Evolutionary conservation across 2,113 vertebrate genomes (phyloP).

Genomic region (Micronycteris hirsuta): DNA sequence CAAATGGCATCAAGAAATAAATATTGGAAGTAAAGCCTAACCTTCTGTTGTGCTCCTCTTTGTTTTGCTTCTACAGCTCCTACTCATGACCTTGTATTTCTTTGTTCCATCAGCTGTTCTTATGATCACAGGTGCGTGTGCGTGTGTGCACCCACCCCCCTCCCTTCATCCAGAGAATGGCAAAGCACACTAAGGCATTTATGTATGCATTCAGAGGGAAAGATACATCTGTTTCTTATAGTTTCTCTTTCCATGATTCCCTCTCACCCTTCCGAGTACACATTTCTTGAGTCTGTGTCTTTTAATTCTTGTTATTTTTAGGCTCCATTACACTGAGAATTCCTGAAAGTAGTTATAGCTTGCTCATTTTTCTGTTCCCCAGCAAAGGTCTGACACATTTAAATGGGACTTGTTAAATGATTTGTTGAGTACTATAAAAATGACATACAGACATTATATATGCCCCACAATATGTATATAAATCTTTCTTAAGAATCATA

Average conservation of each 20-base stretch:
- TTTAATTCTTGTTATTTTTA: neutral
- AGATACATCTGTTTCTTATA: neutral
- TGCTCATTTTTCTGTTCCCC: neutral
- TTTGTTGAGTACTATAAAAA: neutral
- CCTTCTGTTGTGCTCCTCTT: neutral
- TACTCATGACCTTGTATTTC: neutral
- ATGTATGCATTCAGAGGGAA: neutral
- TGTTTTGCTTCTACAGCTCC: neutral
- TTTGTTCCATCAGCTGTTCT: neutral
- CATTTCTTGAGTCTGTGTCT: neutral
- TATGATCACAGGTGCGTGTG: neutral
- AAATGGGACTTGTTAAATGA: neutral
- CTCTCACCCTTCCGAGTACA: neutral
- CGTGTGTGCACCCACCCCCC: rapidly evolving
- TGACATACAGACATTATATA: neutral
- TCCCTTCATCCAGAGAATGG: neutral
- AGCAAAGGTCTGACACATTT: neutral
- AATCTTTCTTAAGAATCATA: neutral
- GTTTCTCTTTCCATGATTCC: neutral
- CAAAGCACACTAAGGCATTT: neutral
- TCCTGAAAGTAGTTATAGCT: neutral
- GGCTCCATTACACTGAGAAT: neutral
- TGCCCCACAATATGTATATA: neutral
- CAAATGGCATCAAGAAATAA: neutral
- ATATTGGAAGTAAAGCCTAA: neutral